Evolutionary conservation across 1,140 invertebrate genomes (phyloP), one percentile per base, ranked within the genome.

Genomic region (Drosophila repleta): DNA sequence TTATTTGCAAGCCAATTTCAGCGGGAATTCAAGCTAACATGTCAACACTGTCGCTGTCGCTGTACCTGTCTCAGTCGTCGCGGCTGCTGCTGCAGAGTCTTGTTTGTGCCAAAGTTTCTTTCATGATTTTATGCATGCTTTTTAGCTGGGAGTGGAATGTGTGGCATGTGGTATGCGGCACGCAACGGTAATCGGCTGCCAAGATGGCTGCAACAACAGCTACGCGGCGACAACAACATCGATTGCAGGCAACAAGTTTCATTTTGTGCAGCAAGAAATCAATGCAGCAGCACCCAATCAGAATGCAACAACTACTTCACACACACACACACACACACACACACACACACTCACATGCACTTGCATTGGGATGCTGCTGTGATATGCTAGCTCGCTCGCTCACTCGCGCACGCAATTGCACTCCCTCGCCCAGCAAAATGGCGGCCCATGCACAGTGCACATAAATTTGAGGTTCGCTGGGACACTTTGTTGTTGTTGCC

Each of bases 101-200:
- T 41, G 39, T 24, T 26, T 13, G 11, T 35, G 61, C 61, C 68
- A 65, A 56, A 56, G 68, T 66, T 71, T 57, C 53, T 45, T 71
- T 65, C 26, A 56, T 17, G 39, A 71, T 51, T 21, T 13, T 17
- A 29, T 66, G 65, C 62, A 58, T 71, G 46, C 26, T 71, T 53
- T 68, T 29, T 39, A n/a, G 29, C 45, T 55, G 29, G 20, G 7
- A 20, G 15, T 56, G 51, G 29, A 39, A 39, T 49, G 29, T 37
- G 39, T 17, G 17, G 4, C 39, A 17, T 49, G 13, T 18, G 43
- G 43, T 17, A 39, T 26, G 35, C 21, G 53, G 15, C 18, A 58
- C 21, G 51, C 43, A 58, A 64, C 61, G 61, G 61, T 53, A 64
- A 43, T 26, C 41, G 26, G 35, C 13, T n/a, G 15, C 55, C 48